Percentiles rank a stretch among this genome's conserved stretches.
Evolutionary conservation across 30 jellyfish, hydroid and myxozoan genomes (phyloP).

Genomic region (Phacellophora camtschatica): DNA sequence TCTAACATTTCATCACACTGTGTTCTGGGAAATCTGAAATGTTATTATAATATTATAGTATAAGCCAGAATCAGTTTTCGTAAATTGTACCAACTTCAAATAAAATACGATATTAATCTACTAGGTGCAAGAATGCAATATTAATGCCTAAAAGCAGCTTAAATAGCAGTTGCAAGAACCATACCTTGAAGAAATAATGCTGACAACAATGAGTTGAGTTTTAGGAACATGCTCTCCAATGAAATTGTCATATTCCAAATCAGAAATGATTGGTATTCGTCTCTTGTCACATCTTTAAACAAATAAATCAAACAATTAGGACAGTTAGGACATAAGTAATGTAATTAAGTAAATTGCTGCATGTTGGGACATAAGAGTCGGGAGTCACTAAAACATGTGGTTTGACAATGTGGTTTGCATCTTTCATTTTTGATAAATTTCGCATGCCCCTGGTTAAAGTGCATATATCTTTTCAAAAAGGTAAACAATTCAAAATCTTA

Average conservation of each 20-base stretch:
- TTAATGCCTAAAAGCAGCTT: background rate
- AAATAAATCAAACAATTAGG: too few species aligned
- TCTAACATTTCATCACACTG: conserved; percentile 66
- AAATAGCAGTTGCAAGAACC: background rate
- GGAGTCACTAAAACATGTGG: too few species aligned
- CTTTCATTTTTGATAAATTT: too few species aligned
- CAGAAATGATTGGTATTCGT: conserved; percentile 60
- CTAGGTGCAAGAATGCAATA: background rate
- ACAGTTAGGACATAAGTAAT: too few species aligned
- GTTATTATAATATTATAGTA: background rate
- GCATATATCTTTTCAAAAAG: too few species aligned
- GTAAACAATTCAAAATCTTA: too few species aligned
- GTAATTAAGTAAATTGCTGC: too few species aligned
- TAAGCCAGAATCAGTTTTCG: too few species aligned
- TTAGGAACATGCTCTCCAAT: conserved; percentile 42
- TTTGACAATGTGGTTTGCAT: too few species aligned
- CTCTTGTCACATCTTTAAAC: conserved; percentile 72
- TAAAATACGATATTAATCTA: background rate
- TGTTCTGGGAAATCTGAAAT: conserved; percentile 24
- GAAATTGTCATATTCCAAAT: conserved; percentile 65
- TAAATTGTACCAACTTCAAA: background rate
- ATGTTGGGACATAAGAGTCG: too few species aligned
- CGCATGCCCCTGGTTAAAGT: too few species aligned
- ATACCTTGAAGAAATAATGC: conserved; percentile 64
- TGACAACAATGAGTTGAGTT: conserved; percentile 73